phyloP scores from a whole-genome alignment of 1,140 invertebrate species.

The Musca vetustissima region DNA sequence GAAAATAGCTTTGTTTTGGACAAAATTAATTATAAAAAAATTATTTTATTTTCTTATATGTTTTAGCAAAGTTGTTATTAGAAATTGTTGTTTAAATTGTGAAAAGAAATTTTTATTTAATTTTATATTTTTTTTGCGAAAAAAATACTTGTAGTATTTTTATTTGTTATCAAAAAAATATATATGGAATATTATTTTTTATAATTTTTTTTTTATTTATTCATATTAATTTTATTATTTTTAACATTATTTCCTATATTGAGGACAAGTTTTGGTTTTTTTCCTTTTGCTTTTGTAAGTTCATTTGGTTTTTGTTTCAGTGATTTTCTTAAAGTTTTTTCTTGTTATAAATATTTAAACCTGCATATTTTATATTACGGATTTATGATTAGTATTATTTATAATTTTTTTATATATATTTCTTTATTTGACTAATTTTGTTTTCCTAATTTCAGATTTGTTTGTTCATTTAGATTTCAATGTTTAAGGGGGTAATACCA shows the following conservation, averaged over 20 bases:
- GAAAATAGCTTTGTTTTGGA: constrained; percentile 10
- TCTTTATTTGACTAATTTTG: too few relatives aligned
- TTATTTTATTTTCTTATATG: background rate
- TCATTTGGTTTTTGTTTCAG: background rate
- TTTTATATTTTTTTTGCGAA: constrained; percentile 3
- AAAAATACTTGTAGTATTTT: constrained; percentile 17
- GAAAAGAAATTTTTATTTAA: too few relatives aligned
- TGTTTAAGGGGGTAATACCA: too few relatives aligned
- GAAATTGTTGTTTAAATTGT: too few relatives aligned
- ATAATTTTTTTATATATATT: too few relatives aligned
- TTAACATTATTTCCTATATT: too few relatives aligned
- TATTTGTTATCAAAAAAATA: constrained; percentile 8
- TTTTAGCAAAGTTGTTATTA: too few relatives aligned
- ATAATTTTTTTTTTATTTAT: constrained; percentile 7
- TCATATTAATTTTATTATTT: background rate
- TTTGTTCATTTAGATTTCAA: too few relatives aligned
- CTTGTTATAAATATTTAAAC: constrained; percentile 7
- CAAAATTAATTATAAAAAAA: background rate
- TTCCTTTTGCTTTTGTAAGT: background rate
- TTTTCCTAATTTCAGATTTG: too few relatives aligned
- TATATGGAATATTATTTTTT: constrained; percentile 5
- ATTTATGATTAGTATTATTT: too few relatives aligned
- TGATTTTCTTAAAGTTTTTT: constrained; percentile 11
- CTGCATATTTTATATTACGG: too few relatives aligned
- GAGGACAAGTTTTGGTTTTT: constrained; percentile 11